Conservation (phyloP, 2,888 invertebrate genomes). For the Parnassius smintheus region DNA sequence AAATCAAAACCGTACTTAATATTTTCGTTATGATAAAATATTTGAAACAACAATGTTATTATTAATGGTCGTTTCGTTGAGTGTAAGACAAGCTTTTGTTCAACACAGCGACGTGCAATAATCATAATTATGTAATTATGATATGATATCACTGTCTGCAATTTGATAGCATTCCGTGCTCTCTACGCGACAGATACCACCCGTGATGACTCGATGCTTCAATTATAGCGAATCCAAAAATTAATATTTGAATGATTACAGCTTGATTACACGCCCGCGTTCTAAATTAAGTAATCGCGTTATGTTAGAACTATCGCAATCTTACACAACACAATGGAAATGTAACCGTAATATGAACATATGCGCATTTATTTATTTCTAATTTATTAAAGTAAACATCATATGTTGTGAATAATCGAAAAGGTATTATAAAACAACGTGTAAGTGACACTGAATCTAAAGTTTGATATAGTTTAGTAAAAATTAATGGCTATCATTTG, state of each 20-base stretch:
- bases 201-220: neutral
- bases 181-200: neutral
- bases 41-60: too few species aligned
- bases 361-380: too few species aligned
- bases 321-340: slow-evolving; percentile 14
- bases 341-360: neutral
- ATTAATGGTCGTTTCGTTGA: neutral
- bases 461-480: too few species aligned
- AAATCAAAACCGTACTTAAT: too few species aligned
- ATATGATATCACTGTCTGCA: neutral
- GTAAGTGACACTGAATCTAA: too few species aligned
- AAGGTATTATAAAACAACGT: too few species aligned
- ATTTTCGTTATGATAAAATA: too few species aligned
- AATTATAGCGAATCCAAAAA: neutral
- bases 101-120: neutral
- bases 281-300: slow-evolving; percentile 13
- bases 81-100: slow-evolving; percentile 6
- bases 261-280: neutral
- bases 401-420: too few species aligned
- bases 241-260: neutral
- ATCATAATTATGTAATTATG: neutral
- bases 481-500: too few species aligned
- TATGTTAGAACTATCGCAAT: slow-evolving; percentile 11
- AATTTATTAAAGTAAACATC: too few species aligned
- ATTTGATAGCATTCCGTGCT: neutral